phyloP scores from a whole-genome alignment of 2,797 vertebrate species.

The Phrynocephalus guinanensis region DNA sequence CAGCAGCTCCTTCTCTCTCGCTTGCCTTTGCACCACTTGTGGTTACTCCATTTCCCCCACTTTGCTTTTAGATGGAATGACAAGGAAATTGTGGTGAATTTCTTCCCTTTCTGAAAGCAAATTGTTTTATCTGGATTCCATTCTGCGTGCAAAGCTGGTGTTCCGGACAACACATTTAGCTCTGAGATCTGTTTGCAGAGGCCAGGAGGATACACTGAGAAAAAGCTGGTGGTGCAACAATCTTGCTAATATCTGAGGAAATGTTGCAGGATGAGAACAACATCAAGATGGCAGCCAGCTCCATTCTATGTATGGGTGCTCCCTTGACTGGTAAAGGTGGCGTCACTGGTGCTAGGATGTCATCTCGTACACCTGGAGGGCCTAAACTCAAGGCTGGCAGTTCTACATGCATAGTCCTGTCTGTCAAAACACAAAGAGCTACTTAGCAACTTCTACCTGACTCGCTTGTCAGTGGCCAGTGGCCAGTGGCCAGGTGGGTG shows the following conservation, averaged over 20 bases:
- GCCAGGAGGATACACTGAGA: background rate
- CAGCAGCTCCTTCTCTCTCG: background rate
- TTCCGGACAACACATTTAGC: background rate
- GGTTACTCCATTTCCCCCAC: background rate
- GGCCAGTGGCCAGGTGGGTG: too few species aligned
- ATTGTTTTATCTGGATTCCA: background rate
- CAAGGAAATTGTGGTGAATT: background rate
- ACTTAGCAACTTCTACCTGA: too few species aligned
- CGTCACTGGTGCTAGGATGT: background rate
- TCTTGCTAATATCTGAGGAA: background rate
- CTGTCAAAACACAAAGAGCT: too few species aligned
- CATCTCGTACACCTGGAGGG: too few species aligned
- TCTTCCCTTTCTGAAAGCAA: background rate
- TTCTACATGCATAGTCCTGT: too few species aligned
- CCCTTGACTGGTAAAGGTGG: background rate
- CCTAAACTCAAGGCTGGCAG: too few species aligned
- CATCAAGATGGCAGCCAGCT: background rate
- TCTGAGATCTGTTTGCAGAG: background rate
- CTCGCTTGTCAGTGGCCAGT: too few species aligned
- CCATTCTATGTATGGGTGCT: background rate
- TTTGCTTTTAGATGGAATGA: background rate
- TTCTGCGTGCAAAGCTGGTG: background rate
- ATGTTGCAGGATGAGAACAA: background rate
- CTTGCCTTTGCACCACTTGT: conserved; percentile 5
- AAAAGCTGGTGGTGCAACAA: background rate